phyloP scores from a whole-genome alignment of 2,113 vertebrate species.

The Tursiops truncatus region DNA sequence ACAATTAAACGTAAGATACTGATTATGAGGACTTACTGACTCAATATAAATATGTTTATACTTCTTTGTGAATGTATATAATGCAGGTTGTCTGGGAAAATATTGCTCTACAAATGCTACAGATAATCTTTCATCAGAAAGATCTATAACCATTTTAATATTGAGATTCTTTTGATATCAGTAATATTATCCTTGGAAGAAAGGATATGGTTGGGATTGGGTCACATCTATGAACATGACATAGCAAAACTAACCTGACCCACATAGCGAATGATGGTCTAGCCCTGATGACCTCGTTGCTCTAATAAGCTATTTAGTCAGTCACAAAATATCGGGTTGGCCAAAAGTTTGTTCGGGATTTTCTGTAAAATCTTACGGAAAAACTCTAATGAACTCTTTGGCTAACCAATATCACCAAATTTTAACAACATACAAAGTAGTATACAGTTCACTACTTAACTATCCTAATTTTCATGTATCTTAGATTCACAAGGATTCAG shows the following conservation, averaged over 20 bases:
- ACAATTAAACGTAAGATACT: background rate
- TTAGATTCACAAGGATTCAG: background rate
- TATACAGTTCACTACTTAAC: background rate
- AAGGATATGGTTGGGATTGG: background rate
- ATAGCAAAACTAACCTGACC: background rate
- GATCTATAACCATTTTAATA: background rate
- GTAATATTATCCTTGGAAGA: background rate
- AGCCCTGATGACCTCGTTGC: background rate
- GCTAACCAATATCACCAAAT: background rate
- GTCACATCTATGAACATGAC: background rate
- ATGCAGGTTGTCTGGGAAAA: background rate
- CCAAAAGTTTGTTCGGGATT: too few species aligned
- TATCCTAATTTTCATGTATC: background rate
- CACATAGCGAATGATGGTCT: background rate
- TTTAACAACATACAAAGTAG: background rate
- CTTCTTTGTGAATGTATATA: background rate
- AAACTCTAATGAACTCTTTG: too few species aligned
- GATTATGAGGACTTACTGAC: background rate
- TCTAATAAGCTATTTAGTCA: background rate
- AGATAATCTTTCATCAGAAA: background rate
- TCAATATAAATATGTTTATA: background rate
- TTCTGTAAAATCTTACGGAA: too few species aligned
- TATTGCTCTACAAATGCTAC: background rate
- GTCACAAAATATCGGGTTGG: background rate
- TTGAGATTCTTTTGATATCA: background rate